Base-by-base conservation (phyloP, 1,140 invertebrate species). In the Cotesia chilonis region DNA sequence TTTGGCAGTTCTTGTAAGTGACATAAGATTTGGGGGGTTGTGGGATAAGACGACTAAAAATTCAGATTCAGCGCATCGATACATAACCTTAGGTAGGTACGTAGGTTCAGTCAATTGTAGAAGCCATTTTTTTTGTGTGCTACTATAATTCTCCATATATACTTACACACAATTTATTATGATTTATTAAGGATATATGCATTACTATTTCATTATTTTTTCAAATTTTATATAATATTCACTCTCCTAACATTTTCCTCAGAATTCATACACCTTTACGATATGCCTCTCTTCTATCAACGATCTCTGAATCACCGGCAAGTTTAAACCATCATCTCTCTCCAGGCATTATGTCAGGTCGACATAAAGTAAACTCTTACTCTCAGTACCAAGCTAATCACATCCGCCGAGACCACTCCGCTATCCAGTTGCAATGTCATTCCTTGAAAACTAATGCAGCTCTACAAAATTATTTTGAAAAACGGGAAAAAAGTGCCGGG, bases 281-380 rank as follows among this genome's bases (percentile, higher is more conserved):
- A 66, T 94, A 92, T 80, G 90, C 92, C n/a, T 92, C 92, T 0
- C 91, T 92, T 70, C 80, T 94, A 28, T 90, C 90, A 0, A 93
- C 93, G 2, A 94, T 94, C 54, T 90, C 91, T 1, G 93, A 94
- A 83, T 87, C 89, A 59, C 85, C 84, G 37, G 79, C 77, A 70
- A 79, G 74, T 73, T 80, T 73, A 74, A 74, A 81, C 74, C 79
- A 83, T 17, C 80, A 83, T 12, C 83, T 85, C 37, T 67, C 78
- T 2, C 79, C 79, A 65, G 76, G 73, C 0, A 66, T 73, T 0
- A 52, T 80, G 1, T 63, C 82, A 1, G 68, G 72, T 4, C 75
- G 81, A 0, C 86, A 90, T 55, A 90, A 60, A 3, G 77, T 81
- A 0, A 74, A 76, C n/a, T 79, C 82, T 3, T 71, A 75, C 0